Percentiles rank a stretch among this genome's conserved stretches.
Evolutionary conservation across 2,113 vertebrate species (phyloP).

Genomic region (Indri indri): DNA sequence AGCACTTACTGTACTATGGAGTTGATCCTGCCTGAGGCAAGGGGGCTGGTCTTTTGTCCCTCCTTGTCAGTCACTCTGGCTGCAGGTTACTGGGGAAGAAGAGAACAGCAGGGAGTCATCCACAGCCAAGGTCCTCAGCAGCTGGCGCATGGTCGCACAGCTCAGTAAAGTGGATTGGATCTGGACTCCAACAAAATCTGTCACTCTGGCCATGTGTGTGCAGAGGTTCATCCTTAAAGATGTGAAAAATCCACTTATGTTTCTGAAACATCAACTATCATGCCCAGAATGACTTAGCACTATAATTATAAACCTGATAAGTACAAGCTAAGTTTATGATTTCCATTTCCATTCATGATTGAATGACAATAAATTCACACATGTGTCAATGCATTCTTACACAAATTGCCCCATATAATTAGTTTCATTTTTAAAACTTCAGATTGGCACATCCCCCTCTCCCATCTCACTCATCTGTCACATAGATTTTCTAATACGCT

Average conservation of each 20-base stretch:
- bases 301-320: conserved; percentile 6
- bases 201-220: not conserved
- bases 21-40: not conserved
- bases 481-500: not conserved
- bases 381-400: not conserved
- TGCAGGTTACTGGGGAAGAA: not conserved
- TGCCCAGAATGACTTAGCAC: not conserved
- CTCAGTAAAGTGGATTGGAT: not conserved
- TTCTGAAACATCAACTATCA: not conserved
- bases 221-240: not conserved
- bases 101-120: not conserved
- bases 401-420: not conserved
- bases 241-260: not conserved
- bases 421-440: conserved; percentile 7
- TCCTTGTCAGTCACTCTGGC: not conserved
- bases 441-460: not conserved
- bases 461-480: not conserved
- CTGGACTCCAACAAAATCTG: not conserved
- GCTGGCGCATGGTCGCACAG: not conserved
- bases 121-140: not conserved
- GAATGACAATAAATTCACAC: conserved; percentile 20
- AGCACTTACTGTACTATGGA: not conserved
- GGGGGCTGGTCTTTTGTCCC: rapidly evolving
- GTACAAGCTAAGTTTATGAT: conserved; percentile 13
- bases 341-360: not conserved